Base-by-base conservation (phyloP, 1,140 invertebrate species). In the Araneus ventricosus region DNA sequence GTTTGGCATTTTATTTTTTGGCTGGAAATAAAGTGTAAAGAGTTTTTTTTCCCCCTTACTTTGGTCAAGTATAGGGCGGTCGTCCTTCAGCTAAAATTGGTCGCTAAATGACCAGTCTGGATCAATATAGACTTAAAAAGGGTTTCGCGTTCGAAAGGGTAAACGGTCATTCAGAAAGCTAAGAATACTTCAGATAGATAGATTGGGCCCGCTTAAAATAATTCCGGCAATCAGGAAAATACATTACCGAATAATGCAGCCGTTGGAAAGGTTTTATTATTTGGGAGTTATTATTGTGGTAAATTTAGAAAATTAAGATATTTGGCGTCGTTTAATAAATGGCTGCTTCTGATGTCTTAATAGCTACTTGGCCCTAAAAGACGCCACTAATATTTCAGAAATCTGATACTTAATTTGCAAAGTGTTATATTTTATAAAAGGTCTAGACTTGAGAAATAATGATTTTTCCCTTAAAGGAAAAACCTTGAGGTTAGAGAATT, bases 111-210 rank as follows among this genome's bases (percentile, higher is more conserved):
- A n/a, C 20, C 39, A 27, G n/a, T 14, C 22, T 45, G 80, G 80
- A 84, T 84, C 39, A n/a, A 45, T 45, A 84, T 8, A 30, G 8
- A 52, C n/a, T 45, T 84, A 84, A 45, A 84, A 84, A 45, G 22
- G 22, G n/a, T 45, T 84, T n/a, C 4, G n/a, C 1, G 37, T 52
- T 52, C 45, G 22, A 75, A 75, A 75, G 70, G 70, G 70, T 75
- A 75, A 75, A 75, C 70, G 70, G 70, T 75, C 70, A 75, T 34
- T 34, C 30, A 6, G 3, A 52, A 52, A 75, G 30, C 70, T 75
- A 75, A 75, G 30, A 75, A 75, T 75, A 75, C 30, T 75, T 75
- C 30, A 5, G 14, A 75, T 34, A 75, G 70, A 75, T 75, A 34
- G 22, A 67, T 14, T 27, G n/a, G 45, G 45, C 17, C 10, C 27